A percentile compares a stretch with the other conserved stretches of the same genome.
phyloP scores from a whole-genome alignment of 2,797 vertebrate species.

The Rhyacichthys aspro region DNA sequence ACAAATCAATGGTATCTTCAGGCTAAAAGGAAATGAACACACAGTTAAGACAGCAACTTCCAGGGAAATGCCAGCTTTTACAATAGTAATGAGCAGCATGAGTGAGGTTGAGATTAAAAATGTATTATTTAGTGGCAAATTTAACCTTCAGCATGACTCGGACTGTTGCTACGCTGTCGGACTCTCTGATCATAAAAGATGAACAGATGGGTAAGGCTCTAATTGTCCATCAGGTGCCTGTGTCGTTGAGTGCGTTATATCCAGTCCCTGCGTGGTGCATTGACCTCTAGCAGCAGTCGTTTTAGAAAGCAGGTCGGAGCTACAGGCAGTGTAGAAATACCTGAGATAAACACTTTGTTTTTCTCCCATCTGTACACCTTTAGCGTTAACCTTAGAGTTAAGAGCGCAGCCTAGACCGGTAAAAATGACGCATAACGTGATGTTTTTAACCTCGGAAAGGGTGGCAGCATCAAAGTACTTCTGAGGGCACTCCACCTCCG shows the following conservation, averaged over 20 bases:
- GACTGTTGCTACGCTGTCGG: slow-evolving; percentile 49
- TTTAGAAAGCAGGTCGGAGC: slow-evolving; percentile 47
- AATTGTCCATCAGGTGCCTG: slow-evolving; percentile 74
- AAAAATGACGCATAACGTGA: slow-evolving; percentile 56
- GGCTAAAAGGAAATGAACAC: slow-evolving; percentile 46
- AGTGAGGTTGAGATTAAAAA: neutral
- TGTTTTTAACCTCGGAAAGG: slow-evolving; percentile 67
- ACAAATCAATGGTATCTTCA: slow-evolving; percentile 48
- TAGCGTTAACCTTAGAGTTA: slow-evolving; percentile 27
- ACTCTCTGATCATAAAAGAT: slow-evolving; percentile 55
- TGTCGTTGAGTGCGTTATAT: slow-evolving; percentile 36
- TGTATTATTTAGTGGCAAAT: slow-evolving; percentile 34
- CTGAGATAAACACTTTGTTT: slow-evolving; percentile 9
- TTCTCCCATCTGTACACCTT: slow-evolving; percentile 5
- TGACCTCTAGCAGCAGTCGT: slow-evolving; percentile 60
- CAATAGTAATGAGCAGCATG: neutral
- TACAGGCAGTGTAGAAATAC: slow-evolving; percentile 42
- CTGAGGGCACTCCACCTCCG: slow-evolving; percentile 52
- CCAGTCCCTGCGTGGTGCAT: slow-evolving; percentile 41
- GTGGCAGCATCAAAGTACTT: slow-evolving; percentile 58
- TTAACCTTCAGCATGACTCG: slow-evolving; percentile 72
- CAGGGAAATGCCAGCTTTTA: slow-evolving; percentile 18
- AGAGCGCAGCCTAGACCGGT: slow-evolving; percentile 36
- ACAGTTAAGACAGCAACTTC: slow-evolving; percentile 25
- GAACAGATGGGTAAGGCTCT: slow-evolving; percentile 72